Base-by-base conservation (phyloP, 2,797 vertebrate species). In the Remorina albescens region DNA sequence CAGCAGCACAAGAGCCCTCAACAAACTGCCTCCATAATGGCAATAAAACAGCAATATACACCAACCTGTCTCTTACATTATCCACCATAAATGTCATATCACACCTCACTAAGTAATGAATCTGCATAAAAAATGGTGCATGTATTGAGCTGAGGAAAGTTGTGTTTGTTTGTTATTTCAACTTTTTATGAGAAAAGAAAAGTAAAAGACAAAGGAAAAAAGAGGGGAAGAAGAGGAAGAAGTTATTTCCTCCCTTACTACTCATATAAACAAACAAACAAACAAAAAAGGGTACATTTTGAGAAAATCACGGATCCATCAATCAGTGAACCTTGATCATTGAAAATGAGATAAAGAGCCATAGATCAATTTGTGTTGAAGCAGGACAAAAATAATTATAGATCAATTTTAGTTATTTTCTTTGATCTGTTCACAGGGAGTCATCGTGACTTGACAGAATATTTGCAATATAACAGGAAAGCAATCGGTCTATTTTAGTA, bases 321-420 rank as follows among this genome's bases (percentile, higher is more conserved):
- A 67, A 80, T 75, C 68, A 39, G 34, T 78, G 19, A 62, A 36
- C 44, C 37, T 6, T 2, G 28, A 47, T 13, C 25, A 70, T 76
- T 51, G 56, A 78, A 67, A 32, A 67, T 28, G 46, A 80, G 34
- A 80, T 57, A 65, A 77, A 65, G 32, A 63, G 15, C 36, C 15
- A 1, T 8, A 37, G 42, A 78, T 78, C 42, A 53, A 63, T 46
- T 63, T 75, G 67, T 67, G 62, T 5, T 58, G 30, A 54, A 50
- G 32, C 30, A 30, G 68, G 62, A 68, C 65, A 77, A 64, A 57
- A 36, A 71, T 70, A 84, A 77, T 23, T 18, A 47, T 3, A 2
- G 44, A 39, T 67, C 44, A 51, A 28, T 67, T 19, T 19, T n/a
- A 44, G 19, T 19, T 19, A 44, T 44, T 3, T 18, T 44, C 6